A percentile compares a stretch with the other conserved stretches of the same genome.
phyloP scores from a whole-genome alignment of 2,888 invertebrate species.

The Mythimna loreyi region DNA sequence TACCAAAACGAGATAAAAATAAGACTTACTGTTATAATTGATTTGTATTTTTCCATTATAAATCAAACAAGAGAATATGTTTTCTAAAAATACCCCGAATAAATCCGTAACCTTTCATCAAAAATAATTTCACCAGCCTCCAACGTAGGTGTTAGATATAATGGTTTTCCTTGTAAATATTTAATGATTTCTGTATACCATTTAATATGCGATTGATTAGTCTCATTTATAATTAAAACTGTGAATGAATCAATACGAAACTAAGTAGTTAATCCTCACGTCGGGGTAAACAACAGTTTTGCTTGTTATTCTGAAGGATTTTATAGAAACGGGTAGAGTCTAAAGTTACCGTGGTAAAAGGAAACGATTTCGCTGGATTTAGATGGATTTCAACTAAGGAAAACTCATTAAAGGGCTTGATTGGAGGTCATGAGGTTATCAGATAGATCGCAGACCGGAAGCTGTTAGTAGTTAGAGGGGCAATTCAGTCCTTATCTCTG shows the following conservation, averaged over 20 bases:
- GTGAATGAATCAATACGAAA: conserved; percentile 18
- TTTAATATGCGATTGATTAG: conserved; percentile 13
- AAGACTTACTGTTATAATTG: no score
- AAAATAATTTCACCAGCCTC: background rate
- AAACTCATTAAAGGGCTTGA: conserved; percentile 50
- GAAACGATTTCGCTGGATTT: conserved; percentile 36
- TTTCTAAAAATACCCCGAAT: background rate
- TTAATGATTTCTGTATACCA: background rate
- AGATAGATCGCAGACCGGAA: conserved; percentile 40
- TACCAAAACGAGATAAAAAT: no score
- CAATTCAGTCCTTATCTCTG: conserved; percentile 19
- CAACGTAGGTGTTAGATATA: background rate
- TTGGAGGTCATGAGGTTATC: conserved; percentile 47
- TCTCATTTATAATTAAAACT: conserved; percentile 17
- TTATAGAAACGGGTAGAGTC: conserved; percentile 18
- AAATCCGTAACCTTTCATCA: no score
- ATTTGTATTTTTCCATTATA: no score
- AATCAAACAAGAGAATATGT: no score
- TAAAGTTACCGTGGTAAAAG: conserved; percentile 11
- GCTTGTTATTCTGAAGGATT: conserved; percentile 14
- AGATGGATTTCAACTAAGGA: conserved; percentile 29
- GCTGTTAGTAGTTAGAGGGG: conserved; percentile 32
- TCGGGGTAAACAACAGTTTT: conserved; percentile 22
- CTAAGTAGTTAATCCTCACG: conserved; percentile 6
- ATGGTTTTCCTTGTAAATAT: background rate